These are phyloP conservation scores for Platysteira castanea DNA, from an alignment of 2,113 vertebrate genomes.

Conservation along the genomic window DNA sequence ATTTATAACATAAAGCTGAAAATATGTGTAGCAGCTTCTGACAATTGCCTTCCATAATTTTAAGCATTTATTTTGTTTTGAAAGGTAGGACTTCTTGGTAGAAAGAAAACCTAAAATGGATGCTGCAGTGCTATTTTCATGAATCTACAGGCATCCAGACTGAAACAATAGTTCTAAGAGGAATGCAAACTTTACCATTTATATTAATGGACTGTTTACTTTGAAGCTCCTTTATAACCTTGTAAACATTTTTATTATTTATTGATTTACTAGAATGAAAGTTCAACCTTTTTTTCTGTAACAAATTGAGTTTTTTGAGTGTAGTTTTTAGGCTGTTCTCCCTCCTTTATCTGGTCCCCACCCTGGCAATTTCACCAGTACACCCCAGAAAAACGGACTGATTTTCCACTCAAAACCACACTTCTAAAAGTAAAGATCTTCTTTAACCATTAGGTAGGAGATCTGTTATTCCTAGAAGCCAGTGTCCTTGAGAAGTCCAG, in stretches of 20 bases:
- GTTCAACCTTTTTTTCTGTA: background rate
- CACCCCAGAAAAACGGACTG: rapidly evolving
- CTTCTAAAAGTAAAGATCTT: background rate
- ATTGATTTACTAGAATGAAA: constrained; percentile 13
- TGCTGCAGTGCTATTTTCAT: background rate
- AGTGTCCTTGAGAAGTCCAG: background rate
- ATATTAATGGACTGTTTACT: constrained; percentile 10
- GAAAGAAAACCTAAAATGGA: background rate
- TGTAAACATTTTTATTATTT: constrained; percentile 40
- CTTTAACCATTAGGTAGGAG: background rate
- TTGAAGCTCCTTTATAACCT: background rate
- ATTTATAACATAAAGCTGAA: background rate
- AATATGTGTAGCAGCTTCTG: background rate
- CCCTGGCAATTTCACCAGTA: background rate
- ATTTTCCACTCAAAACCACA: background rate
- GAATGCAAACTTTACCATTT: background rate
- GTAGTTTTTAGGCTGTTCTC: background rate
- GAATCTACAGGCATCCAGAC: background rate
- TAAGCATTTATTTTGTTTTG: background rate
- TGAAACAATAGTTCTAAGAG: constrained; percentile 19
- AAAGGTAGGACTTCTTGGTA: background rate
- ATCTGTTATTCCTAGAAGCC: background rate
- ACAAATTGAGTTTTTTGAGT: background rate
- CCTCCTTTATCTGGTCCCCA: background rate
- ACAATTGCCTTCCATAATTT: background rate